Percentiles rank a stretch among this genome's conserved stretches.
These are phyloP conservation scores for Verasper variegatus DNA, from an alignment of 2,113 vertebrate species.

Conservation along the genomic window DNA sequence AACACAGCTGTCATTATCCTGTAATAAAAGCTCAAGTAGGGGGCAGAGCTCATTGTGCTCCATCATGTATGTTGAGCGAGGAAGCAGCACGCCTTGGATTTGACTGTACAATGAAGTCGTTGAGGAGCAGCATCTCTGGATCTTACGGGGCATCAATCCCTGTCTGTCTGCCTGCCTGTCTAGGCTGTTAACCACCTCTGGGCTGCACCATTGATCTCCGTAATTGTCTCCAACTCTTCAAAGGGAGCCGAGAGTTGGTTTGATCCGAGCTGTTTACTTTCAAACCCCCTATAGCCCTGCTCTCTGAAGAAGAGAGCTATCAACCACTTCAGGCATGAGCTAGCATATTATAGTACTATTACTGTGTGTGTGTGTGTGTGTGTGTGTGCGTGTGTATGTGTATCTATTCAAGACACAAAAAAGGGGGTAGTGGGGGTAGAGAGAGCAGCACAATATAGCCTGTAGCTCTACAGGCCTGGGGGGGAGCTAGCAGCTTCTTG, in stretches of 20 bases:
- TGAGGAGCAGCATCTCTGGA: slow-evolving; percentile 55
- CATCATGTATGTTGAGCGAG: slow-evolving; percentile 35
- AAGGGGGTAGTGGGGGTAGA: slow-evolving; percentile 1
- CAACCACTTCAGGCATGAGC: slow-evolving; percentile 77
- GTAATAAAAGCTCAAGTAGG: background rate
- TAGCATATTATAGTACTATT: slow-evolving; percentile 72
- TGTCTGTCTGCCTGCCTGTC: slow-evolving; percentile 75
- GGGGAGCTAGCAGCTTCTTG: slow-evolving; percentile 54
- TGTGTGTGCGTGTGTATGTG: slow-evolving; percentile 27
- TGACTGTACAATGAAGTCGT: slow-evolving; percentile 27
- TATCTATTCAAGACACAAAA: slow-evolving; percentile 1
- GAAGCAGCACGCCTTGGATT: slow-evolving; percentile 9
- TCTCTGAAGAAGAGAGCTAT: slow-evolving; percentile 74
- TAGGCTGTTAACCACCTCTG: slow-evolving; percentile 77
- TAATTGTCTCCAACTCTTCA: slow-evolving; percentile 80
- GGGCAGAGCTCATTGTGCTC: slow-evolving; percentile 22
- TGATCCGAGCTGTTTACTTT: slow-evolving; percentile 80
- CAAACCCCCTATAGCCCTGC: slow-evolving; percentile 65
- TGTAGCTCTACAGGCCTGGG: slow-evolving; percentile 53
- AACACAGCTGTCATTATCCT: background rate
- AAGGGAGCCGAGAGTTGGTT: slow-evolving; percentile 77
- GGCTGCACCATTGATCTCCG: slow-evolving; percentile 78
- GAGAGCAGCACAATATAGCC: slow-evolving; percentile 33
- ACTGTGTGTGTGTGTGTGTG: slow-evolving; percentile 30
- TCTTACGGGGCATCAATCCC: slow-evolving; percentile 69